A percentile compares a stretch with the other conserved stretches of the same genome.
phyloP scores from a whole-genome alignment of 1,140 invertebrate species.

The Aphaenogaster rudis region DNA sequence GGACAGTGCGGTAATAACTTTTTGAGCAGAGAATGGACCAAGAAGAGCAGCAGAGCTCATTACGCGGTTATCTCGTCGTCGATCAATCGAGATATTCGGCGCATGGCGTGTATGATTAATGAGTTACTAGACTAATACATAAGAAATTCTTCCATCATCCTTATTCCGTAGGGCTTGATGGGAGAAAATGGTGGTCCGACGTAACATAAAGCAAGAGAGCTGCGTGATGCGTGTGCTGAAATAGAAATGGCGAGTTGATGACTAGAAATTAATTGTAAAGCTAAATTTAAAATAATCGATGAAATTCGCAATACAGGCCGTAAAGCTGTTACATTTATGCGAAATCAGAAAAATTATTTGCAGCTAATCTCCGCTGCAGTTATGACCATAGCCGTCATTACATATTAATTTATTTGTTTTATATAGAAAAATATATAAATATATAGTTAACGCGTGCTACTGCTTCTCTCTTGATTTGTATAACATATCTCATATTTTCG shows the following conservation, averaged over 20 bases:
- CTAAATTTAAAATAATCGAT: conserved; percentile 24
- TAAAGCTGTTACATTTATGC: not conserved
- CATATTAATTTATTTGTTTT: conserved; percentile 13
- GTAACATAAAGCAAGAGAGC: conserved; percentile 41
- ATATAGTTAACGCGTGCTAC: not conserved
- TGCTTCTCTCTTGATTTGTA: not conserved
- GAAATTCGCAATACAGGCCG: not conserved
- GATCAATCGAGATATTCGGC: conserved; percentile 79
- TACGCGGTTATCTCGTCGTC: conserved; percentile 80
- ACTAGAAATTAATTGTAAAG: conserved; percentile 33
- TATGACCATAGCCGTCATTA: not conserved
- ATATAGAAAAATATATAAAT: not conserved
- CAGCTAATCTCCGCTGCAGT: not conserved
- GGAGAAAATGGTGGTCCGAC: conserved; percentile 64
- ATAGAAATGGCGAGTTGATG: conserved; percentile 34
- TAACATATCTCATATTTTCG: not conserved
- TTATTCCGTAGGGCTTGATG: conserved; percentile 68
- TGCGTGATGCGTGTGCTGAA: conserved; percentile 25
- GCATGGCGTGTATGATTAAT: conserved; percentile 82
- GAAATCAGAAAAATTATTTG: conserved; percentile 6
- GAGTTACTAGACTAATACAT: conserved; percentile 78
- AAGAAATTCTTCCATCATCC: conserved; percentile 72
- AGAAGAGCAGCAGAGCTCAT: conserved; percentile 80
- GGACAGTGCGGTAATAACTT: conserved; percentile 70
- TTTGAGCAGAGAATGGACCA: conserved; percentile 61